phyloP scores from a whole-genome alignment of 2,888 invertebrate species.

The Heteromurus nitidus region DNA sequence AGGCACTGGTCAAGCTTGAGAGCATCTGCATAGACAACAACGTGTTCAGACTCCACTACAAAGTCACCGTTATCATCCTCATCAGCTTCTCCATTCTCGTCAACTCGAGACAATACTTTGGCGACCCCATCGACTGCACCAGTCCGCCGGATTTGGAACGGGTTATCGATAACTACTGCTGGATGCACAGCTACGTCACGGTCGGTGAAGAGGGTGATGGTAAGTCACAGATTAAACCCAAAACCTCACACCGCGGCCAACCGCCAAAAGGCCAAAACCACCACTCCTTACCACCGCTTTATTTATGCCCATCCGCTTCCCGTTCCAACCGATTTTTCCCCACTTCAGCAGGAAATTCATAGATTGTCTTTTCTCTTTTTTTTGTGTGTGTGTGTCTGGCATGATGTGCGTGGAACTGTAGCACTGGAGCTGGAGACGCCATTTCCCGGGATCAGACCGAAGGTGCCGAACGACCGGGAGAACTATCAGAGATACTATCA shows the following conservation, averaged over 20 bases:
- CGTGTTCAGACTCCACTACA: slow-evolving; percentile 93
- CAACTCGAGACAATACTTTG: slow-evolving; percentile 95
- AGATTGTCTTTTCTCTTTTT: background rate
- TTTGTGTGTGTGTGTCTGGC: background rate
- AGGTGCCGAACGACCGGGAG: slow-evolving; percentile 60
- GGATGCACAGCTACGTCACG: slow-evolving; percentile 79
- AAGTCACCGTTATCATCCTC: slow-evolving; percentile 84
- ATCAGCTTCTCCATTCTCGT: slow-evolving; percentile 94
- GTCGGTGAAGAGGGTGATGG: slow-evolving; percentile 61
- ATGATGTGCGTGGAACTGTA: too few relatives aligned
- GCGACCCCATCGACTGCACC: slow-evolving; percentile 95
- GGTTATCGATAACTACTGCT: slow-evolving; percentile 85
- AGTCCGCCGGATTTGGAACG: slow-evolving; percentile 77
- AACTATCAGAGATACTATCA: slow-evolving; percentile 70
- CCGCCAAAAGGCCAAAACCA: background rate
- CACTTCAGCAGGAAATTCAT: too few relatives aligned
- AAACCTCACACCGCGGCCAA: too few relatives aligned
- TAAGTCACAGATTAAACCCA: too few relatives aligned
- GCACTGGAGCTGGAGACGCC: slow-evolving; percentile 60
- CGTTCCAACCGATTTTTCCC: background rate
- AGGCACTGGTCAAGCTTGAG: slow-evolving; percentile 8
- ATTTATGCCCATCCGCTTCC: background rate
- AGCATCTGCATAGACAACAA: slow-evolving; percentile 86
- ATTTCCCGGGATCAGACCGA: slow-evolving; percentile 65
- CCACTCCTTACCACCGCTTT: background rate